A percentile compares a stretch with the other conserved stretches of the same genome.
Evolutionary conservation across 1,140 invertebrate genomes (phyloP).

Genomic region (Leptopilina boulardi): DNA sequence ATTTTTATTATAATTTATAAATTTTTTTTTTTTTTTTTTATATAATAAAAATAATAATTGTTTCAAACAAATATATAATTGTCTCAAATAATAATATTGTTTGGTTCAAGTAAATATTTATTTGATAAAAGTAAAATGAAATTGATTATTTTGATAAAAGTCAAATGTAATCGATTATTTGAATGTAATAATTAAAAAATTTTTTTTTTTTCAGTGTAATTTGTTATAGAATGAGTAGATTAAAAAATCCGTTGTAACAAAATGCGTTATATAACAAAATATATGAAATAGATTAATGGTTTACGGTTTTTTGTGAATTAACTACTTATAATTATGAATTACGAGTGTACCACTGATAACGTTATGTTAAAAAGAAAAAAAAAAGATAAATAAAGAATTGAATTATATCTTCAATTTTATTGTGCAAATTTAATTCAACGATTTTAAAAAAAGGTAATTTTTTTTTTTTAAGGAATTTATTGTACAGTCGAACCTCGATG

Average conservation of each 20-base stretch:
- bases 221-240: conserved; percentile 37
- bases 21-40: too few species aligned
- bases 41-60: too few species aligned
- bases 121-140: too few species aligned
- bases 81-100: too few species aligned
- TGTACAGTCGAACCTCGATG: background rate
- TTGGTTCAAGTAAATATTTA: too few species aligned
- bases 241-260: conserved; percentile 44
- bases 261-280: conserved; percentile 39
- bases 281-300: conserved; percentile 57
- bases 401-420: conserved; percentile 65
- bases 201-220: background rate
- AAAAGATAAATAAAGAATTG: conserved; percentile 68
- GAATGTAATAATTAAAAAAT: too few species aligned
- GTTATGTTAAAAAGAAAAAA: conserved; percentile 65
- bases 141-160: too few species aligned
- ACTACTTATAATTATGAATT: conserved; percentile 59
- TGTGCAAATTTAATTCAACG: conserved; percentile 34
- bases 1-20: too few species aligned
- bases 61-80: too few species aligned
- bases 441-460: background rate
- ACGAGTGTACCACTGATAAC: conserved; percentile 62
- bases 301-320: conserved; percentile 62
- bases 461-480: background rate
- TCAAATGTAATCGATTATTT: too few species aligned